Evolutionary conservation across 1,140 invertebrate genomes (phyloP), one percentile per base, ranked within the genome.

Genomic region (Manduca sexta): DNA sequence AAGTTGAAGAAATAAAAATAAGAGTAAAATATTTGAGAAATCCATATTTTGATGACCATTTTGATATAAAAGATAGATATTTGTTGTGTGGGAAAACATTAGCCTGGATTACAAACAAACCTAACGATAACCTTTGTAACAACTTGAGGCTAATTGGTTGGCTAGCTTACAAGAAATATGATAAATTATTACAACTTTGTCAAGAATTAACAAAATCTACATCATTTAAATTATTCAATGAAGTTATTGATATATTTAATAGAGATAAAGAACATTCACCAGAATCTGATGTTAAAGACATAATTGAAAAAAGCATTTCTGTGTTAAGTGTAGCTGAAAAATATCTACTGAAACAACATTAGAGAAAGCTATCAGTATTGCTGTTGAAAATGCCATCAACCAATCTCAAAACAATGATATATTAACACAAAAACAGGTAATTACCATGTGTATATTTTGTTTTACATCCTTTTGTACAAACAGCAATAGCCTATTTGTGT

Each of bases 41-140:
- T 74, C 90, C 90, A 2, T 93, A 88, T 74, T 92, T 92, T 82
- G 96, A 98, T 86, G 92, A 94, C 72, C 95, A 97, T 82, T 96
- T 97, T 87, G 94, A 97, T 83, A 76, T 96, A 2, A 88, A 74
- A 48, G 89, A 95, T 59, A 87, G 90, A 6, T 72, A 86, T 31
- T 86, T 90, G 71, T 77, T 95, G 21, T 84, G 93, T 34, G 95
- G 95, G 3, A 97, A 97, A 87, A 94, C 94, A 1, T 74, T 97
- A 11, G 84, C 74, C 33, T 89, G 88, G 69, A 89, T 90, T 60
- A 90, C 90, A 7, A 87, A 86, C 65, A 59, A 73, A 35, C 64
- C 81, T 13, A 64, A 87, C 42, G 87, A 90, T 64, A 59, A 85
- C 53, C 55, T 93, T 14, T 88, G 88, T 44, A 84, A 88, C 58